Conservation (phyloP, 2,797 vertebrate genomes). For the Choloepus didactylus region DNA sequence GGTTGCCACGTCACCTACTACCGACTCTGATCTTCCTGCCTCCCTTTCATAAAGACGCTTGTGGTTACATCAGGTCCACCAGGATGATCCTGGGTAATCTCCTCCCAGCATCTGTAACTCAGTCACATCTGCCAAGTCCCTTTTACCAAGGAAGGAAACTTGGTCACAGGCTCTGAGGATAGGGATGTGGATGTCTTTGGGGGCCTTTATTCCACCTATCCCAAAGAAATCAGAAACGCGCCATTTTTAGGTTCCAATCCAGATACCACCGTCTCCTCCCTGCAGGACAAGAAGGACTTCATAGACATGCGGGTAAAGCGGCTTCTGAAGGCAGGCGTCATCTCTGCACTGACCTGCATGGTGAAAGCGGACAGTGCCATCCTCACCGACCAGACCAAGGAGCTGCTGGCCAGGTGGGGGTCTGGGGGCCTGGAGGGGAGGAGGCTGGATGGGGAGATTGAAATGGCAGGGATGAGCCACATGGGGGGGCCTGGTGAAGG, state of each 20-base stretch:
- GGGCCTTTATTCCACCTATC: no score
- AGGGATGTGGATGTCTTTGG: neutral
- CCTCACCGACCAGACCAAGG: constrained; percentile 96
- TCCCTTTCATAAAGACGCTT: neutral
- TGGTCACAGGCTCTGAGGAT: neutral
- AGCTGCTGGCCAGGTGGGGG: constrained; percentile 94
- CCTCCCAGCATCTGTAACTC: neutral
- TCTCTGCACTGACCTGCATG: constrained; percentile 95
- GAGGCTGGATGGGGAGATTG: neutral
- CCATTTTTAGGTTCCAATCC: neutral
- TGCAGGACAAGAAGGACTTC: constrained; percentile 98
- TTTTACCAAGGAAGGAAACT: neutral
- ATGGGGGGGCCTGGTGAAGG: neutral
- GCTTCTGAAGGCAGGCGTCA: constrained; percentile 93
- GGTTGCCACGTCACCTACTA: neutral
- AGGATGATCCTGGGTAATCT: neutral
- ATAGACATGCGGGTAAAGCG: constrained; percentile 93
- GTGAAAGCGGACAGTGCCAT: constrained; percentile 95
- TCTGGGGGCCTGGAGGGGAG: neutral
- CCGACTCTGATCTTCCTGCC: neutral
- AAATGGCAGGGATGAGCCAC: neutral
- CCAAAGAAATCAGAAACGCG: neutral
- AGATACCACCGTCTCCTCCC: neutral
- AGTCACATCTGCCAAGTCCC: neutral
- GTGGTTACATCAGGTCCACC: neutral